Percentiles rank a stretch among this genome's conserved stretches.
Evolutionary conservation across 2,888 invertebrate species (phyloP).

Genomic region (Himalopsyche kuldschensis): DNA sequence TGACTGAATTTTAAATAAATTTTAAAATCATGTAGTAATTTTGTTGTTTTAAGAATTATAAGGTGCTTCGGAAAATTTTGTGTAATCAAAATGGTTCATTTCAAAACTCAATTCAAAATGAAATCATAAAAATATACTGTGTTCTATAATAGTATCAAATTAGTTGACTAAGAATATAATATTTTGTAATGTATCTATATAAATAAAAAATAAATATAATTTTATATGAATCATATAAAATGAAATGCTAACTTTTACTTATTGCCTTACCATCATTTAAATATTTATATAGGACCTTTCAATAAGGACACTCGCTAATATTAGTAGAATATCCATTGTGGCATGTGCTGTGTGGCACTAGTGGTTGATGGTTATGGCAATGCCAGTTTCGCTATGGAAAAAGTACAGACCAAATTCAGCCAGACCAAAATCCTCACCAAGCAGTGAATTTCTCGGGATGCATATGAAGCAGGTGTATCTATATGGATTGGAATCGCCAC

Average conservation of each 20-base stretch:
- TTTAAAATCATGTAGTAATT: neutral
- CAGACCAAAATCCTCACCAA: too few relatives aligned
- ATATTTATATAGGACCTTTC: too few relatives aligned
- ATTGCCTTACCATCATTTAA: too few relatives aligned
- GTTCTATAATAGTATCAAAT: neutral
- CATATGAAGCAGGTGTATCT: too few relatives aligned
- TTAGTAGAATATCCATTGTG: too few relatives aligned
- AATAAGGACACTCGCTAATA: too few relatives aligned
- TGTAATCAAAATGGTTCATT: neutral
- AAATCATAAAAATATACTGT: neutral
- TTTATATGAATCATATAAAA: constrained; percentile 24
- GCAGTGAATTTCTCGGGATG: too few relatives aligned
- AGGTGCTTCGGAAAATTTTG: neutral
- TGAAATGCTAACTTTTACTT: neutral
- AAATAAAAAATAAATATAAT: constrained; percentile 23
- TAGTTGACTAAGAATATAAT: neutral
- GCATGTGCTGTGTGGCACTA: too few relatives aligned
- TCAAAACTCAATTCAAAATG: neutral
- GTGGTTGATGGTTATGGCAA: too few relatives aligned
- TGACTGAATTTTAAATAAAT: neutral
- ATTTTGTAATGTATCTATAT: constrained; percentile 11
- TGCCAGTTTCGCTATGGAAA: too few relatives aligned
- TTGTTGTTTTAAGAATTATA: neutral
- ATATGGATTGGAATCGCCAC: too few relatives aligned
- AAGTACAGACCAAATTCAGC: too few relatives aligned